Base-by-base conservation (phyloP, 2,797 vertebrate species). In the Cephalopachus bancanus region DNA sequence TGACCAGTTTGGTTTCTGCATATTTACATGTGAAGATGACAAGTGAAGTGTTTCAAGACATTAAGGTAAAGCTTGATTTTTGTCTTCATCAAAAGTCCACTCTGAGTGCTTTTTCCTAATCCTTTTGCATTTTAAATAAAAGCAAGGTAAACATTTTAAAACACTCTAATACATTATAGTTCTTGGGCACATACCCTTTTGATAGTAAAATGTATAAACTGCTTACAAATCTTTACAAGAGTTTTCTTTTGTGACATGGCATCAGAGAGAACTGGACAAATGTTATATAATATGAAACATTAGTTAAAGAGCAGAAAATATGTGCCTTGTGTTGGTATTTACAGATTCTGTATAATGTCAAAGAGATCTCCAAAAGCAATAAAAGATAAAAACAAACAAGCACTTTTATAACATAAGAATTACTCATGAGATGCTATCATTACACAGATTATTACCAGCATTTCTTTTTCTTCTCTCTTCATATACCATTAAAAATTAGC, bases 371-470 rank as follows among this genome's bases (percentile, higher is more conserved):
- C 3, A 89, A 88, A 79, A 90, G 59, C 24, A 94, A 95, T 30
- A 94, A 81, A 80, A 95, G 51, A 94, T 93, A 89, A 97, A 98
- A 98, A 96, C 71, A 96, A 98, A 89, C 62, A 96, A 76, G 15
- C 0, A 0, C 49, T 97, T 98, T 64, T 72, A 7, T 24, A 83
- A 93, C 80, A 96, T 92, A 96, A 97, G 92, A 87, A 85, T 92
- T 96, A 89, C 90, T 97, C 92, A 89, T 89, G 96, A 98, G 93
- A 55, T 96, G 20, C 5, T 97, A 44, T 98, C 96, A 97, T 97
- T 98, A 95, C 80, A 37, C 49, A 97, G 91, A 98, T 97, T 93
- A 97, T 97, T 95, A 86, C 9, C 12, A 94, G 19, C 7, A 74
- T 80, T 80, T 26, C 59, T 94, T 71, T 79, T 33, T 55, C 28